Evolutionary conservation across 1,140 invertebrate genomes (phyloP).

Genomic region (Drosophila nigrodunni): DNA sequence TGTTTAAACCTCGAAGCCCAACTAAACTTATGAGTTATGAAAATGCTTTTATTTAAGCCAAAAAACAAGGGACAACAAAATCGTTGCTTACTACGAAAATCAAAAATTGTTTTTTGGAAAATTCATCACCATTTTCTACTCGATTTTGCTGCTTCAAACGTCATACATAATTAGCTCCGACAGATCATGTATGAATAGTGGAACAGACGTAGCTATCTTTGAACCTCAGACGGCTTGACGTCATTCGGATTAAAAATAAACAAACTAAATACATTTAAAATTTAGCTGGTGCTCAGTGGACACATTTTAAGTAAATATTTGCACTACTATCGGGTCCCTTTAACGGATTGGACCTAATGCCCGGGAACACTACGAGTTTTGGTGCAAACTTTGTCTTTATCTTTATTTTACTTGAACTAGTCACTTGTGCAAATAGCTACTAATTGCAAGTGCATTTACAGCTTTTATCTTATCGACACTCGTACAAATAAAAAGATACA

Average conservation of each 20-base stretch:
- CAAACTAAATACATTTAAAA: not conserved
- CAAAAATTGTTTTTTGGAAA: not conserved
- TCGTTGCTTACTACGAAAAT: not conserved
- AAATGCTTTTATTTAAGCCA: not conserved
- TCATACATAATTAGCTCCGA: conserved; percentile 70
- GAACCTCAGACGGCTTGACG: conserved; percentile 57
- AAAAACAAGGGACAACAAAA: not conserved
- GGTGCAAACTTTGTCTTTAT: not conserved
- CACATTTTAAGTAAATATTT: conserved; percentile 47
- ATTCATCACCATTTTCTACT: conserved; percentile 30
- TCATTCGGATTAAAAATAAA: conserved; percentile 64
- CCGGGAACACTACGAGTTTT: not conserved
- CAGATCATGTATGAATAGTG: conserved; percentile 23
- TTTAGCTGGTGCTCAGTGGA: not conserved
- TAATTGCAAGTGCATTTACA: not conserved
- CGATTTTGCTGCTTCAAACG: conserved; percentile 40
- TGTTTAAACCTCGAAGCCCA: not conserved
- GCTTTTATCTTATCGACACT: not conserved
- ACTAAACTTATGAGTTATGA: not conserved
- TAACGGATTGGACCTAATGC: not conserved
- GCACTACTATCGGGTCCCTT: conserved; percentile 4
- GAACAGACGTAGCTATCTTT: conserved; percentile 6
- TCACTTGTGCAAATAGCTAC: not conserved
- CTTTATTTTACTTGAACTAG: not conserved
- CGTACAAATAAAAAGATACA: no score